Evolutionary conservation across 2,797 vertebrate species (phyloP).

Genomic region (Clamator glandarius): DNA sequence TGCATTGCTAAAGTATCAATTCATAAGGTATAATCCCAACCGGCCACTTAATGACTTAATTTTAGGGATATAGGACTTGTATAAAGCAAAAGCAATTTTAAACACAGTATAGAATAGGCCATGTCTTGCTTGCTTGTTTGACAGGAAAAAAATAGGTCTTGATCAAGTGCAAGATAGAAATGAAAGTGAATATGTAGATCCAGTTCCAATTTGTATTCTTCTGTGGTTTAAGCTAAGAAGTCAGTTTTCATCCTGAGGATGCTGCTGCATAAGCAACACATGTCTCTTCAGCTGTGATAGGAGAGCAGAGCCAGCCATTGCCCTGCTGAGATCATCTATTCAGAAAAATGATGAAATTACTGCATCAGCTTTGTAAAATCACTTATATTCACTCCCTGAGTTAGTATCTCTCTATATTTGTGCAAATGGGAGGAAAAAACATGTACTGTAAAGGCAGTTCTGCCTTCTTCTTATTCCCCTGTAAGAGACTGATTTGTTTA

Average conservation of each 20-base stretch:
- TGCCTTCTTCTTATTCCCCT: not conserved
- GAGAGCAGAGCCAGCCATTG: not conserved
- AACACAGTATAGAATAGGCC: not conserved
- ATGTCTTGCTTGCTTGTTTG: not conserved
- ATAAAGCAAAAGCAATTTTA: not conserved
- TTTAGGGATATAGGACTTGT: not conserved
- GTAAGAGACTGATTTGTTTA: not conserved
- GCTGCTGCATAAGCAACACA: not conserved
- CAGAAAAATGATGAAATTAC: not conserved
- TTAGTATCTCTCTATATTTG: not conserved
- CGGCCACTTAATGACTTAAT: not conserved
- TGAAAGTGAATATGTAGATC: not conserved
- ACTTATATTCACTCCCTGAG: not conserved
- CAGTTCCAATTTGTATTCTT: not conserved
- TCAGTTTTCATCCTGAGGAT: not conserved
- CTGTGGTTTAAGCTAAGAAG: not conserved
- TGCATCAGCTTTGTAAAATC: not conserved
- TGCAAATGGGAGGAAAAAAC: rapidly evolving
- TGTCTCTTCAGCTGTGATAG: not conserved
- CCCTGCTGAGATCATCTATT: not conserved
- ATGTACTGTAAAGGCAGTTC: not conserved
- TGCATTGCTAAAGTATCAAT: not conserved
- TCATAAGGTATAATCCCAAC: not conserved
- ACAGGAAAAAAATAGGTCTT: not conserved
- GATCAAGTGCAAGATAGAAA: not conserved